These are phyloP conservation scores for Apantesis nais DNA, from an alignment of 2,888 invertebrate genomes.

Conservation along the genomic window DNA sequence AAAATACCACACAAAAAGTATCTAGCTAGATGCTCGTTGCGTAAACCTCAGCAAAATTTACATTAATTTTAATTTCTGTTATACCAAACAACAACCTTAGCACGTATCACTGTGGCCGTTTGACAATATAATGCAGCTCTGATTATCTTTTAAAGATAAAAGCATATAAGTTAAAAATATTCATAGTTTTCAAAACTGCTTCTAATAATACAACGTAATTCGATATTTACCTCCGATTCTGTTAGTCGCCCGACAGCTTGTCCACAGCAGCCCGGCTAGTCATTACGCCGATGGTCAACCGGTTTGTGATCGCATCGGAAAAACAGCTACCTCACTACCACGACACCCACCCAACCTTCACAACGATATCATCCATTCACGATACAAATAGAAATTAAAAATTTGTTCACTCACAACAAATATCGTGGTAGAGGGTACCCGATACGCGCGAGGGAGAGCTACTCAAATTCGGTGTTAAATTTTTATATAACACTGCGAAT, in stretches of 20 bases:
- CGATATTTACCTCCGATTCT: conserved; percentile 71
- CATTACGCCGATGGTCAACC: conserved; percentile 81
- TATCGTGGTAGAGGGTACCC: conserved; percentile 68
- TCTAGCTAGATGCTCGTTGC: conserved; percentile 2
- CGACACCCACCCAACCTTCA: conserved; percentile 38
- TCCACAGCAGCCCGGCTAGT: conserved; percentile 64
- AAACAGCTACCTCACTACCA: conserved; percentile 78
- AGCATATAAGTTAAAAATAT: conserved; percentile 14
- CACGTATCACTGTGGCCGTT: neutral
- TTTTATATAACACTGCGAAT: conserved; percentile 73
- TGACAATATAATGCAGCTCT: neutral
- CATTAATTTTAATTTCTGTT: neutral
- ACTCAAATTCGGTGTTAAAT: conserved; percentile 76
- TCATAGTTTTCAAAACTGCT: conserved; percentile 46
- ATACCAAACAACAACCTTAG: neutral
- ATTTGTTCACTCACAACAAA: conserved; percentile 15
- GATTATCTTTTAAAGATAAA: neutral
- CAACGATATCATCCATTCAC: conserved; percentile 20
- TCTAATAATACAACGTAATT: conserved; percentile 73
- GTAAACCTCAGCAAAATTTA: neutral
- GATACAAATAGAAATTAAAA: conserved; percentile 28
- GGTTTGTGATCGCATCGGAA: conserved; percentile 84
- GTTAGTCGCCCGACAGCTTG: conserved; percentile 47
- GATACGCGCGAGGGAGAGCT: conserved; percentile 70
- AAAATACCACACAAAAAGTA: conserved; percentile 13